Evolutionary conservation across 2,888 invertebrate species (phyloP).

Genomic region (Epirrhoe tristata): DNA sequence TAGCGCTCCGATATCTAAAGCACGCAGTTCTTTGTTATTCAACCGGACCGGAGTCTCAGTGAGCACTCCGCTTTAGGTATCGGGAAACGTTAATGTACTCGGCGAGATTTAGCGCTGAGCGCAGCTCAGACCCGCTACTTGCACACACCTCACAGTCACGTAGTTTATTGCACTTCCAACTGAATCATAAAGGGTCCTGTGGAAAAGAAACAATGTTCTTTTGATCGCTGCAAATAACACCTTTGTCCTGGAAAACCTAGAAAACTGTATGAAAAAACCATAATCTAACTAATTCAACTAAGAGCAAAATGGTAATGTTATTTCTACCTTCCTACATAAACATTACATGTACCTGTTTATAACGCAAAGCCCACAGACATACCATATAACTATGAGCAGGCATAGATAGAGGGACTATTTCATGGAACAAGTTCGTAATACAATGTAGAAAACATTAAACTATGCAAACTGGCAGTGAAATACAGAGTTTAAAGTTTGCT

Average conservation of each 20-base stretch:
- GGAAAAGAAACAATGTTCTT: constrained; percentile 6
- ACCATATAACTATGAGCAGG: constrained; percentile 6
- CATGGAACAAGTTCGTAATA: constrained; percentile 29
- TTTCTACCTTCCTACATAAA: constrained; percentile 35
- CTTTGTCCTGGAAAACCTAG: background rate
- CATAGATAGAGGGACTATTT: constrained; percentile 8
- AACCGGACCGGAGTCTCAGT: constrained; percentile 65
- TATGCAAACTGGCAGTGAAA: constrained; percentile 31
- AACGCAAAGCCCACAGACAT: constrained; percentile 8
- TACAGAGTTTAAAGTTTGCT: constrained; percentile 34
- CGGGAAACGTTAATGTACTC: constrained; percentile 82
- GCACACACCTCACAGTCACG: constrained; percentile 46
- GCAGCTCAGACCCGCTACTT: constrained; percentile 53
- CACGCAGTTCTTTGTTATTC: constrained; percentile 82
- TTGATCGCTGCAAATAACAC: background rate
- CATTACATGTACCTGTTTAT: constrained; percentile 17
- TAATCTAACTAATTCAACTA: constrained; percentile 33
- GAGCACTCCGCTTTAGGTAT: constrained; percentile 78
- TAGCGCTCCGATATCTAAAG: constrained; percentile 77
- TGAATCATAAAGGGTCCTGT: constrained; percentile 25
- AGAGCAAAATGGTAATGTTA: constrained; percentile 40
- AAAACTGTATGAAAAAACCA: background rate
- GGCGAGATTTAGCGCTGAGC: constrained; percentile 72
- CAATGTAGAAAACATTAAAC: constrained; percentile 29
- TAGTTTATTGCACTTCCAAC: constrained; percentile 41